These are phyloP conservation scores for Plecturocebus donacophilus DNA, from an alignment of 2,113 vertebrate species.

Conservation along the genomic window DNA sequence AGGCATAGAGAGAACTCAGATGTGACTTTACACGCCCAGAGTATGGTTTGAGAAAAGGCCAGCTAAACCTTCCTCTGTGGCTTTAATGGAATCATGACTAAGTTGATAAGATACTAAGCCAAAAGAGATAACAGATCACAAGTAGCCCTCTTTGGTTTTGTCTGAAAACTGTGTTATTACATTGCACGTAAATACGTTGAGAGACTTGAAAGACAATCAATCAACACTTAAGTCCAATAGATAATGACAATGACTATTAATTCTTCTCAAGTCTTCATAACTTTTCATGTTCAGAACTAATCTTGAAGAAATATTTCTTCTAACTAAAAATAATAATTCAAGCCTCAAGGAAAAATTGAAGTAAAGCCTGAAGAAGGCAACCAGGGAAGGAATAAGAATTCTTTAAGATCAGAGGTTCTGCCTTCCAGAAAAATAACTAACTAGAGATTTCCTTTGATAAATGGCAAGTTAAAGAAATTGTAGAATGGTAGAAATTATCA, in stretches of 20 bases:
- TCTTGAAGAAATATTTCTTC: not conserved
- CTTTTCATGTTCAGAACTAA: not conserved
- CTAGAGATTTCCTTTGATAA: not conserved
- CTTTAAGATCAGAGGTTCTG: not conserved
- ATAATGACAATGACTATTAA: not conserved
- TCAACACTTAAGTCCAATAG: not conserved
- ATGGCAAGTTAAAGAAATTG: not conserved
- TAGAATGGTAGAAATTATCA: not conserved
- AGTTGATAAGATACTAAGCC: not conserved
- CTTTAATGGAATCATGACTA: not conserved
- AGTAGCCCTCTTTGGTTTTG: not conserved
- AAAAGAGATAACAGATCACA: not conserved
- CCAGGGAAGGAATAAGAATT: not conserved
- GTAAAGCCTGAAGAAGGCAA: not conserved
- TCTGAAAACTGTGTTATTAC: not conserved
- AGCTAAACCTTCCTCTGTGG: not conserved
- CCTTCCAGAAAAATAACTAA: not conserved
- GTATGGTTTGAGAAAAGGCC: not conserved
- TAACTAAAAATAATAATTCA: constrained; percentile 43
- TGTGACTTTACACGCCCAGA: not conserved
- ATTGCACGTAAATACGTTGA: not conserved
- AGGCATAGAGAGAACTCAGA: not conserved
- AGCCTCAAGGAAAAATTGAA: not conserved
- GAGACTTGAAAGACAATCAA: not conserved
- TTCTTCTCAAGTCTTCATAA: not conserved